phyloP scores from a whole-genome alignment of 2,888 invertebrate species.

The Autographa pulchrina region DNA sequence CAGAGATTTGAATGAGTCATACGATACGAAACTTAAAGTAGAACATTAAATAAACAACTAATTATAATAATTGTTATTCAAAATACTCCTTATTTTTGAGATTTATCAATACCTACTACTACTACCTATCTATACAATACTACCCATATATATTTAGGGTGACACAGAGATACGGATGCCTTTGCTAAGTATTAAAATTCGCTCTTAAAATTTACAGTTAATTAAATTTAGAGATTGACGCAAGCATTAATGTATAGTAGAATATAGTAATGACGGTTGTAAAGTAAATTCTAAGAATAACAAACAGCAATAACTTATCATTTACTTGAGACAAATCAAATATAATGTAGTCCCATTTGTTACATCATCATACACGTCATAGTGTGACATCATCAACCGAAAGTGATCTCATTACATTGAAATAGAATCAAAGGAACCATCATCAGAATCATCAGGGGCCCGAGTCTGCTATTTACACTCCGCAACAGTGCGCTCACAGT shows the following conservation, averaged over 20 bases:
- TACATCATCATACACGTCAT: slow-evolving; percentile 17
- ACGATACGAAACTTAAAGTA: too few relatives aligned
- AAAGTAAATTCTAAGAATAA: not conserved
- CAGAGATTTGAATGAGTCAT: not conserved
- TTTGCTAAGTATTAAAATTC: not conserved
- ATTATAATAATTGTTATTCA: too few relatives aligned
- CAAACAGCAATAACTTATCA: not conserved
- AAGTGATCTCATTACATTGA: not conserved
- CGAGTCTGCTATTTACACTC: too few relatives aligned
- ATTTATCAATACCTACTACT: not conserved
- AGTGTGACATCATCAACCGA: slow-evolving; percentile 17
- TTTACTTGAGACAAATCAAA: slow-evolving; percentile 1
- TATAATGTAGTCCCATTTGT: not conserved
- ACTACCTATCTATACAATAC: too few relatives aligned
- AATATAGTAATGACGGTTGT: not conserved
- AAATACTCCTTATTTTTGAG: not conserved
- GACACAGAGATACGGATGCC: not conserved
- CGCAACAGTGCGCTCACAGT: too few relatives aligned
- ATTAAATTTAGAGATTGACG: not conserved
- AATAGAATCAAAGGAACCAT: not conserved
- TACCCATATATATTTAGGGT: not conserved
- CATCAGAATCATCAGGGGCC: too few relatives aligned
- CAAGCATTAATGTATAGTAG: not conserved
- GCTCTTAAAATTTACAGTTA: not conserved
- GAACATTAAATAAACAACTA: too few relatives aligned